Percentiles rank a stretch among this genome's conserved stretches.
Evolutionary conservation across 2,797 vertebrate genomes (phyloP).

Genomic region (Spinus pinus): DNA sequence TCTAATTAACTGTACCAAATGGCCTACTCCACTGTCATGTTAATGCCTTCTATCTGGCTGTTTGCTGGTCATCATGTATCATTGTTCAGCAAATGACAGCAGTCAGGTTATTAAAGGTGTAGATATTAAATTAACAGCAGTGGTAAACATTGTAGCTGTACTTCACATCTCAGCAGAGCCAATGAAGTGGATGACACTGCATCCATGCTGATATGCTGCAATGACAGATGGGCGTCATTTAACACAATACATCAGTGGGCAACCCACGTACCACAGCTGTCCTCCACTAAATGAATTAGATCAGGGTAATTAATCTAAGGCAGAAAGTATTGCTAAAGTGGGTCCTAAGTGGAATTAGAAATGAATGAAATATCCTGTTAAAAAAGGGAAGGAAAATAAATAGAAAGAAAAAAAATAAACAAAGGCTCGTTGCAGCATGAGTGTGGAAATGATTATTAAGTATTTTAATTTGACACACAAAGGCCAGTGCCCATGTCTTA

Average conservation of each 20-base stretch:
- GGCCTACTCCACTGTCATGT: slow-evolving; percentile 60
- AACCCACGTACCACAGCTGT: slow-evolving; percentile 87
- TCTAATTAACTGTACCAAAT: slow-evolving; percentile 74
- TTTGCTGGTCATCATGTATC: slow-evolving; percentile 79
- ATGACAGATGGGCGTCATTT: slow-evolving; percentile 91
- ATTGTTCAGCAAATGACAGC: slow-evolving; percentile 81
- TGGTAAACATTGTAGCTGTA: slow-evolving; percentile 85
- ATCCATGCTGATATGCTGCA: slow-evolving; percentile 81
- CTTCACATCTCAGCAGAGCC: slow-evolving; percentile 80
- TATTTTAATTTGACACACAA: not conserved
- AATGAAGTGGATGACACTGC: slow-evolving; percentile 83
- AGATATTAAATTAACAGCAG: slow-evolving; percentile 88
- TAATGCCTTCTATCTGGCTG: slow-evolving; percentile 75
- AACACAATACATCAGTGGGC: slow-evolving; percentile 87
- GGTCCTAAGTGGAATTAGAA: slow-evolving; percentile 70
- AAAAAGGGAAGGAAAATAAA: not conserved
- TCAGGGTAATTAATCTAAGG: slow-evolving; percentile 89
- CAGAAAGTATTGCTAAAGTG: slow-evolving; percentile 75
- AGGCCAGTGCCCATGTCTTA: not conserved
- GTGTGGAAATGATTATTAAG: not conserved
- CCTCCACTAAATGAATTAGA: slow-evolving; percentile 89
- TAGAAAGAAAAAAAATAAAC: too few species aligned
- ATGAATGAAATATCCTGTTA: slow-evolving; percentile 63
- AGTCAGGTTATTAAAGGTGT: slow-evolving; percentile 86
- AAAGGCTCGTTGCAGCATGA: not conserved